Base-by-base conservation (phyloP, 2,113 vertebrate genomes). In the Myrmecophaga tridactyla region DNA sequence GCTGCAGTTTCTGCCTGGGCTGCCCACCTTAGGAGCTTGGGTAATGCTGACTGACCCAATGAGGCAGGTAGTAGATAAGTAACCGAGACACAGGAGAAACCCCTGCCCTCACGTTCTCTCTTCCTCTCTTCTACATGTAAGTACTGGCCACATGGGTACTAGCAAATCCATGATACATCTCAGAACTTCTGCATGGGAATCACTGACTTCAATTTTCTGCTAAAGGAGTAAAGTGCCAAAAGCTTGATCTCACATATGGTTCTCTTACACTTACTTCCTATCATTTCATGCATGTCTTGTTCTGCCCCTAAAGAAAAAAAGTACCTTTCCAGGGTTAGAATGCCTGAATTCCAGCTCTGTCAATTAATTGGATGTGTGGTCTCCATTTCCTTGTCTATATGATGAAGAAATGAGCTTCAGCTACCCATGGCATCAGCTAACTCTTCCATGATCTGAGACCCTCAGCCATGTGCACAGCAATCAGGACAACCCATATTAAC, bases 401-500 rank as follows among this genome's bases (percentile, higher is more conserved):
- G n/a, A 67, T 77, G 48, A 95, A 41, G n/a, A 86, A 46, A 51
- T 39, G 41, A n/a, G 27, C 41, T 65, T 9, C 2, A 34, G 11
- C 18, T n/a, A 76, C 20, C 10, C 34, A 73, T 8, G 23, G 62
- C 29, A 70, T n/a, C 39, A 60, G 17, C 46, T 43, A 15, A 51
- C 6, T 65, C 53, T 76, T 82, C 86, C 78, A 41, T 58, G 53
- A 87, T 34, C 29, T 84, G 25, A 76, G 41, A 65, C 17, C n/a
- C 41, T 78, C 1, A 0, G 2, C 56, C 23, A 21, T 12, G 31
- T 76, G 11, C 81, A 69, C 43, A 63, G 31, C 20, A 76, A 31
- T 75, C 13, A 53, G 58, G 90, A 95, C 83, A 94, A 78, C 63
- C 95, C 51, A 89, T 89, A 97, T 96, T 96, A 97, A 75, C 80